Conservation (phyloP, 2,113 vertebrate genomes). For the Axis porcinus region DNA sequence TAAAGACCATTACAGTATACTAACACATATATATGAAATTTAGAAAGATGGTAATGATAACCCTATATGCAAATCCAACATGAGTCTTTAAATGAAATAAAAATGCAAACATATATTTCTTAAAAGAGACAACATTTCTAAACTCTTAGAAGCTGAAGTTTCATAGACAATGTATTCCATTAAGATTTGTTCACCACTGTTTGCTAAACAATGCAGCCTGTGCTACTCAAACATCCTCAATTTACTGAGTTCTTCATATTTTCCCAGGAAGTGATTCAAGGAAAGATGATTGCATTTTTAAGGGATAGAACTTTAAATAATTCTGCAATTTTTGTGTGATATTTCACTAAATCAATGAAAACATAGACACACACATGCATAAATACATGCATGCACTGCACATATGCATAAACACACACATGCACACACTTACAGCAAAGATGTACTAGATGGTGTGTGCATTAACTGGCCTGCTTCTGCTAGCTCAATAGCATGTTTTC, state of each 20-base stretch:
- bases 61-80: background rate
- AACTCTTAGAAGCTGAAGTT: background rate
- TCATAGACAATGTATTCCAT: background rate
- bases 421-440: conserved; percentile 68
- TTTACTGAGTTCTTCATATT: background rate
- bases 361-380: background rate
- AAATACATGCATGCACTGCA: background rate
- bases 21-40: too few species aligned
- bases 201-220: background rate
- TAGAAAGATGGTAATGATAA: too few species aligned
- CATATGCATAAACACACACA: background rate
- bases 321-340: background rate
- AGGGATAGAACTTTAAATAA: background rate
- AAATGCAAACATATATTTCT: background rate
- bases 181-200: background rate
- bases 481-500: conserved; percentile 81
- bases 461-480: conserved; percentile 76
- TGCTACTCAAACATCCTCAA: background rate
- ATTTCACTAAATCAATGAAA: background rate
- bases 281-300: background rate
- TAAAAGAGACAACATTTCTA: background rate
- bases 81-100: background rate
- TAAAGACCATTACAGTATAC: too few species aligned
- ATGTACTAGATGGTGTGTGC: background rate
- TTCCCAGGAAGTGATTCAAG: background rate